phyloP scores from a whole-genome alignment of 37 sponge, comb jelly and placozoan genomes.

The Haliclona indistincta region DNA sequence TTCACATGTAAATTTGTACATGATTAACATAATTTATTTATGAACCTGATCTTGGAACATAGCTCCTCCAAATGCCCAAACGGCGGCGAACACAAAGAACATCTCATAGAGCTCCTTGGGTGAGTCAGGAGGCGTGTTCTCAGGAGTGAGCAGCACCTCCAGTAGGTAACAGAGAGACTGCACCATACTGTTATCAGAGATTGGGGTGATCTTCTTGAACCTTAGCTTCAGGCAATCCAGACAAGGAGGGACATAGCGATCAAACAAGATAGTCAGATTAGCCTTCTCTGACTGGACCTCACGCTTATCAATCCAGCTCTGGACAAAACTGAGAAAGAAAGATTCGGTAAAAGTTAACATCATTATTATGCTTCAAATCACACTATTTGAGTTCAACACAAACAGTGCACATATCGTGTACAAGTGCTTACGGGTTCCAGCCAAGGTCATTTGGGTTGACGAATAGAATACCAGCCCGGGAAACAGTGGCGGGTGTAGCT shows the following conservation, averaged over 20 bases:
- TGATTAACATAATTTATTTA: background rate
- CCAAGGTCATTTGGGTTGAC: conserved; percentile 96
- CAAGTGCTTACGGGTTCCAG: conserved; percentile 85
- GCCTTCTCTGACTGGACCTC: conserved; percentile 97
- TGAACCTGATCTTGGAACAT: conserved; percentile 97
- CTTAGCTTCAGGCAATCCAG: conserved; percentile 77
- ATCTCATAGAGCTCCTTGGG: conserved; percentile 96
- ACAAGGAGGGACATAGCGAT: conserved; percentile 89
- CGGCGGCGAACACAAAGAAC: conserved; percentile 97
- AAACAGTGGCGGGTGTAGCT: conserved; percentile 98
- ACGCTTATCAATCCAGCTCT: conserved; percentile 96
- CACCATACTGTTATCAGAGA: conserved; percentile 94
- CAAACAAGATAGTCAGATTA: conserved; percentile 95
- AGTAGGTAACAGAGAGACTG: conserved; percentile 98
- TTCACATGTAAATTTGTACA: too few relatives aligned
- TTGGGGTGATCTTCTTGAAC: conserved; percentile 99
- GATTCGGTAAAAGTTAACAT: background rate
- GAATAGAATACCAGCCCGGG: conserved; percentile 97
- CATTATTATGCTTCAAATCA: background rate
- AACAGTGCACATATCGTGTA: conserved; percentile 1
- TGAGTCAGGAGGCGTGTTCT: conserved; percentile 96
- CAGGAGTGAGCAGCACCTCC: conserved; percentile 87
- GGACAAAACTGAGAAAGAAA: conserved; percentile 60
- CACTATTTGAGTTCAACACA: background rate
- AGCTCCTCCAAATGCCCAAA: conserved; percentile 99